Evolutionary conservation across 2,797 vertebrate species (phyloP).

Genomic region (Channa striata): DNA sequence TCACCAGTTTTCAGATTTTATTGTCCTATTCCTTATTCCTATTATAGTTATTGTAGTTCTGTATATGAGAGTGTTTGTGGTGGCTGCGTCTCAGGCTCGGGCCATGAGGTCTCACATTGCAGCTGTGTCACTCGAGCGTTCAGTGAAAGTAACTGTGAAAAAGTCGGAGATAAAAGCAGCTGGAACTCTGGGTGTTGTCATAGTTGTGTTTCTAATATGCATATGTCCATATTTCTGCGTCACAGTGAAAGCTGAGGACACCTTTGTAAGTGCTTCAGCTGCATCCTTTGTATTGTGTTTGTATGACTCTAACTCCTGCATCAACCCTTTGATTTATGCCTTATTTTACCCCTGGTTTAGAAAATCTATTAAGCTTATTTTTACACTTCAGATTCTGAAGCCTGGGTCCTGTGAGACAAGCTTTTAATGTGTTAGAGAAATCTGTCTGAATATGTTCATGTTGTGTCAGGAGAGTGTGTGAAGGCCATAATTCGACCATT

Average conservation of each 20-base stretch:
- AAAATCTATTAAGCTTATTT: slow-evolving; percentile 4
- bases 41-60: slow-evolving; percentile 19
- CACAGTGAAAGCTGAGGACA: slow-evolving; percentile 1
- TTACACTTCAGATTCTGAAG: slow-evolving; percentile 9
- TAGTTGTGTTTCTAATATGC: slow-evolving; percentile 30
- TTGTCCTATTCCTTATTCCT: slow-evolving; percentile 14
- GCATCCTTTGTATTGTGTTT: neutral
- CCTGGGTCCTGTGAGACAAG: slow-evolving; percentile 2
- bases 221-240: slow-evolving; percentile 49
- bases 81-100: slow-evolving; percentile 28
- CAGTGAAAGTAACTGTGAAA: neutral
- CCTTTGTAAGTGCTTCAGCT: neutral
- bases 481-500: too few species aligned
- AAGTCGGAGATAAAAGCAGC: slow-evolving; percentile 32
- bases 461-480: too few species aligned
- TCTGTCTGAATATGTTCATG: too few species aligned
- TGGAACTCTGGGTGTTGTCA: neutral
- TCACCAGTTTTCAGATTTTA: neutral
- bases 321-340: neutral
- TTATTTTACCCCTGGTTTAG: slow-evolving; percentile 15
- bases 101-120: slow-evolving; percentile 4
- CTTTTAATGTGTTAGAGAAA: too few species aligned
- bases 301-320: slow-evolving; percentile 6
- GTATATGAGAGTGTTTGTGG: slow-evolving; percentile 24
- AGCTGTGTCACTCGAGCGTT: neutral